Percentiles rank a stretch among this genome's conserved stretches.
phyloP scores from a whole-genome alignment of 2,888 invertebrate genomes.

The Sinhomidia bicolor region DNA sequence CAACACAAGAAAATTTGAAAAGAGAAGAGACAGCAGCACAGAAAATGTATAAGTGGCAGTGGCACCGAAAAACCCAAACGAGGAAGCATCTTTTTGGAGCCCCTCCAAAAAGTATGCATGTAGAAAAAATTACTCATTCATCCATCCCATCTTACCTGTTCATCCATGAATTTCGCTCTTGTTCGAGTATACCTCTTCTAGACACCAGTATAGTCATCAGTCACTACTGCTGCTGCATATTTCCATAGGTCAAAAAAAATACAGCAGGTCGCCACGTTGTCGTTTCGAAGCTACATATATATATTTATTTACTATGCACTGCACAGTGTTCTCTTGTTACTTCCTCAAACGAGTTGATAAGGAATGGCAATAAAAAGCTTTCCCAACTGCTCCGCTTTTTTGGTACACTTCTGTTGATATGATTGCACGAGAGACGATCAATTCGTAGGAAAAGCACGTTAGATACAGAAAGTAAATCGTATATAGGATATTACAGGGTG shows the following conservation, averaged over 20 bases:
- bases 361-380: background rate
- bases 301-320: no score
- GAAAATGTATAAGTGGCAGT: no score
- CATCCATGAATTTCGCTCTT: conserved; percentile 35
- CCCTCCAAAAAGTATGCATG: conserved; percentile 37
- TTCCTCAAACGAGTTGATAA: conserved; percentile 3
- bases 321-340: no score
- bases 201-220: no score
- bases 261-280: no score
- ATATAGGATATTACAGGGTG: background rate
- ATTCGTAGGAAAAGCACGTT: background rate
- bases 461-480: background rate
- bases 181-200: no score
- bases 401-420: no score
- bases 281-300: no score
- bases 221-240: background rate
- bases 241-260: no score
- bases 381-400: no score
- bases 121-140: conserved; percentile 57
- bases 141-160: conserved; percentile 59
- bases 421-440: conserved; percentile 18
- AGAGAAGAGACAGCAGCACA: no score
- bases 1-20: background rate
- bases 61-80: conserved; percentile 7
- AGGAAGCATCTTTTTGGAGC: conserved; percentile 49